Evolutionary conservation across 2,113 vertebrate genomes (phyloP), one percentile per base, ranked within the genome.

Genomic region (Limnothrissa miodon): DNA sequence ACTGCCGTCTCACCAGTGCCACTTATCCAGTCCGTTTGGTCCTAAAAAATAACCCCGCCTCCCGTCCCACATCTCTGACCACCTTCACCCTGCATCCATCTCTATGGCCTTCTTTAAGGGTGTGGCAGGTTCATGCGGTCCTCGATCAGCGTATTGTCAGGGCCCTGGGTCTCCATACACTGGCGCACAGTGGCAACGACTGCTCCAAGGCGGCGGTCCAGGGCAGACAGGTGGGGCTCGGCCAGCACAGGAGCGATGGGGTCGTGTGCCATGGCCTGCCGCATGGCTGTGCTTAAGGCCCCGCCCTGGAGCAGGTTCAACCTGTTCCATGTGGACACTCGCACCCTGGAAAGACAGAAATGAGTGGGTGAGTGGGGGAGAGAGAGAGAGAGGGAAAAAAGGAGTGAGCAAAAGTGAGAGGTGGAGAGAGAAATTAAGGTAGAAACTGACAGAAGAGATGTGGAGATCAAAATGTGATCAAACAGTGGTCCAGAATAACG

Each of bases 41-140:
- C 66, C 66, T 33, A 19, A 36, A 13, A n/a, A 74, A 74, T 23
- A 46, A 44, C 33, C 6, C 46, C 21, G 15, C 83, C 36, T 15
- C 39, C 45, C 79, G 23, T 19, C 53, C 25, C 39, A 6, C 78
- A 81, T 46, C 51, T 17, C 21, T 13, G 19, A 33, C 15, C 39
- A 79, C 42, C 15, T n/a, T 1, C 23, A 42, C 36, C 39, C 21
- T 46, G n/a, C 19, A 17, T 62, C 17, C 17, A 51, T 11, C 13
- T 29, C 92, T n/a, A 42, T 78, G n/a, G n/a, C n/a, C n/a, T 45
- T 5, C 1, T 79, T 86, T 90, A 95, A 4, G 95, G 94, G 88
- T 99, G 98, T 46, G 97, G 97, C 83, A 99, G 95, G 62, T 97
- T 98, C 95, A 99, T 97, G 91, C 98, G 96, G 91, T 99, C 98